Evolutionary conservation across 2,797 vertebrate genomes (phyloP).

Genomic region (Chloroceryle amazona): DNA sequence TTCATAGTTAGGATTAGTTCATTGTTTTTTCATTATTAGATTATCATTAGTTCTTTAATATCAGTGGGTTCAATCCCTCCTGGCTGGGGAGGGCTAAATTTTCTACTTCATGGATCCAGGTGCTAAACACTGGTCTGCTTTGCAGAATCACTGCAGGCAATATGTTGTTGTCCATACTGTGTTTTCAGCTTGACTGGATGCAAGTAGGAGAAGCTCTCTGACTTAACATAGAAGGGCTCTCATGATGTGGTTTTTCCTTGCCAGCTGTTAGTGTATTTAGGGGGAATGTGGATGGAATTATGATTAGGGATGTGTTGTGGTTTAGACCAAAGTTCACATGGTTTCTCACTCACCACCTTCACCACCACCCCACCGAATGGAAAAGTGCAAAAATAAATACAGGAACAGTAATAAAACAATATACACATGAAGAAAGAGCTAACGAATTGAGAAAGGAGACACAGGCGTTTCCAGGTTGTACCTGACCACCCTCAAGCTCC

Average conservation of each 20-base stretch:
- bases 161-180: not conserved
- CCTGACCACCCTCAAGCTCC: no score
- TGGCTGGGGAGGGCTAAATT: not conserved
- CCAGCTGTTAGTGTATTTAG: not conserved
- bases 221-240: not conserved
- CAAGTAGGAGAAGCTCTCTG: not conserved
- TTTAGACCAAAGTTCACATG: no score
- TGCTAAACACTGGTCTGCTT: not conserved
- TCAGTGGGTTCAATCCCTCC: not conserved
- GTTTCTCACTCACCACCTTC: no score
- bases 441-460: no score
- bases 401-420: no score
- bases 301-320: no score
- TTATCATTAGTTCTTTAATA: no score
- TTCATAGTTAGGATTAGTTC: not conserved
- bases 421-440: no score
- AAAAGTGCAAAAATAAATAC: no score
- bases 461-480: no score
- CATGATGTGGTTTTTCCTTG: not conserved
- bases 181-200: not conserved
- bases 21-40: no score
- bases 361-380: no score
- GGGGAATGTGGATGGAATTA: not conserved
- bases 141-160: not conserved
- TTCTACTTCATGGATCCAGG: not conserved